A percentile compares a stretch with the other conserved stretches of the same genome.
Evolutionary conservation across 2,797 vertebrate species (phyloP).

Genomic region (Pseudomugil gertrudae): DNA sequence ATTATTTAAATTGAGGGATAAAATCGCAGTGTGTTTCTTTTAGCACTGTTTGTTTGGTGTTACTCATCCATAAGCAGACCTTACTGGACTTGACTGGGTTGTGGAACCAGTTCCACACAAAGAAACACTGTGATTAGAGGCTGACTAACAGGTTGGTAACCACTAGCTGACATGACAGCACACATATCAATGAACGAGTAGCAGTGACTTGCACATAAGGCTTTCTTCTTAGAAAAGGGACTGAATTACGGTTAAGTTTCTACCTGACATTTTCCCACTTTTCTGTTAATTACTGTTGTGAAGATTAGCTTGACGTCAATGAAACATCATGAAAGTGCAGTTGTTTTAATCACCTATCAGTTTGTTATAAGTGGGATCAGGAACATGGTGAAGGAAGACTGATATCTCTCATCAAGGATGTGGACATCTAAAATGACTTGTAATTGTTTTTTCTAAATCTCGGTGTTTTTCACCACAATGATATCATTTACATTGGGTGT

Average conservation of each 20-base stretch:
- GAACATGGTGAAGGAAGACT: constrained; percentile 3
- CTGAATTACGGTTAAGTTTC: constrained; percentile 4
- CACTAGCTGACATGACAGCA: constrained; percentile 61
- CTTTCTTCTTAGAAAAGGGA: constrained; percentile 20
- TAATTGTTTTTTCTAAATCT: constrained; percentile 26
- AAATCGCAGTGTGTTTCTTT: constrained; percentile 29
- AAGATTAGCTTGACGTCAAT: constrained; percentile 10
- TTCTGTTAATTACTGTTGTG: neutral
- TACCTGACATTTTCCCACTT: constrained; percentile 1
- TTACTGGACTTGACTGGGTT: constrained; percentile 75
- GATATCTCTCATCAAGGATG: constrained; percentile 10
- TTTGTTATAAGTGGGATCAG: constrained; percentile 29
- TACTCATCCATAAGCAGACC: constrained; percentile 51
- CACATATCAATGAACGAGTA: constrained; percentile 45
- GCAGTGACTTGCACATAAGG: constrained; percentile 24
- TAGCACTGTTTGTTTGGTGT: constrained; percentile 48
- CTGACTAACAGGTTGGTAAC: constrained; percentile 80
- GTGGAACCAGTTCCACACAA: constrained; percentile 80
- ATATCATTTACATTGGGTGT: constrained; percentile 51
- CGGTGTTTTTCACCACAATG: constrained; percentile 32
- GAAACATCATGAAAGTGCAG: constrained; percentile 5
- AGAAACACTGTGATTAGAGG: constrained; percentile 73
- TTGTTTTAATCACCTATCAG: neutral
- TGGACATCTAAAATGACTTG: neutral
- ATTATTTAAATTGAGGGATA: constrained; percentile 4